Conservation (phyloP, 2,888 invertebrate genomes). For the Pyrrhosoma nymphula region DNA sequence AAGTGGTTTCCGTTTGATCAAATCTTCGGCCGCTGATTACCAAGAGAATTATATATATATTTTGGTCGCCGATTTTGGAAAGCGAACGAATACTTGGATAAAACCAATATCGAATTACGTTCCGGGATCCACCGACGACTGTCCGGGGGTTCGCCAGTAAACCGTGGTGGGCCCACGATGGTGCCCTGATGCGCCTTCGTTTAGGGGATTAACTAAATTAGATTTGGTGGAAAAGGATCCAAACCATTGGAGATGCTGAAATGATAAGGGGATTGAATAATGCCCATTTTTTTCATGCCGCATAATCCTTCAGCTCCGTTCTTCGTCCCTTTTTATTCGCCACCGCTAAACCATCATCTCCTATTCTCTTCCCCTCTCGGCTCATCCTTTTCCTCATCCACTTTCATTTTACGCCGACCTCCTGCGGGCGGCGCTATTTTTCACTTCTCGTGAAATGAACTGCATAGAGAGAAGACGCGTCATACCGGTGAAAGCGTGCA, state of each 20-base stretch:
- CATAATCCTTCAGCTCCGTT: neutral
- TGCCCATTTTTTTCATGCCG: neutral
- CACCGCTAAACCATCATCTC: neutral
- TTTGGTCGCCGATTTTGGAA: neutral
- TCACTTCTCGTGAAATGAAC: neutral
- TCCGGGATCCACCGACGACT: neutral
- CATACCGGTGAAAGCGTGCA: slow-evolving; percentile 7
- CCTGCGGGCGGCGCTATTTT: neutral
- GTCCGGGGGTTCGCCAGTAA: neutral
- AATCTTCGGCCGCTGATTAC: neutral
- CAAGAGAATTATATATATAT: neutral
- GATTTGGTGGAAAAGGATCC: neutral
- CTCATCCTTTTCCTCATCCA: neutral
- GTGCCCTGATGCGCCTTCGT: neutral
- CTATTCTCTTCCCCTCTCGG: neutral
- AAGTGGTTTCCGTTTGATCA: neutral
- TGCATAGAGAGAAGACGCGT: neutral
- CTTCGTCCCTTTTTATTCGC: neutral
- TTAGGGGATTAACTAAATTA: slow-evolving; percentile 25
- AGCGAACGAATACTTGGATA: neutral
- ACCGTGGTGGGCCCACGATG: neutral
- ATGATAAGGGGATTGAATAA: slow-evolving; percentile 16
- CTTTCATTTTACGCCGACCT: neutral
- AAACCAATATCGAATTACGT: slow-evolving; percentile 13
- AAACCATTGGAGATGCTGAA: neutral